These are phyloP conservation scores for Tetragnatha montana DNA, from an alignment of 2,888 invertebrate genomes.

Conservation along the genomic window DNA sequence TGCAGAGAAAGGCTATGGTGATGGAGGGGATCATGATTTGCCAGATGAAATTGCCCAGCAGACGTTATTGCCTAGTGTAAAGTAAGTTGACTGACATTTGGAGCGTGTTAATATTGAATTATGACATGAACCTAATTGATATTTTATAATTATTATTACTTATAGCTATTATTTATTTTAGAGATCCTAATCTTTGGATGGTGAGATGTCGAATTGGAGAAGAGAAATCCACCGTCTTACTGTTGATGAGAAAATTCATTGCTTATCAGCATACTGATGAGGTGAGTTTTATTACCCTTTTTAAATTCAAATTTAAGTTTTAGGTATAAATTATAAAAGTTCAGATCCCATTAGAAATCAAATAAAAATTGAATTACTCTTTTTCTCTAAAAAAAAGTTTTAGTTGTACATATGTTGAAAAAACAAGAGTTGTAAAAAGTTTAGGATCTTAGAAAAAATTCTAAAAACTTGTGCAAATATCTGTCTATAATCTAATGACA, in stretches of 20 bases:
- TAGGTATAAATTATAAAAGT: too few species aligned
- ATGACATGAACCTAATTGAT: not conserved
- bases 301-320: too few species aligned
- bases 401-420: too few species aligned
- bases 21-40: slow-evolving; percentile 94
- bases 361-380: too few species aligned
- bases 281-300: slow-evolving; percentile 73
- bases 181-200: slow-evolving; percentile 99
- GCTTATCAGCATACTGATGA: slow-evolving; percentile 89
- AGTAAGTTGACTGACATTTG: slow-evolving; percentile 79
- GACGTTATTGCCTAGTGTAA: slow-evolving; percentile 96
- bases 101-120: not conserved
- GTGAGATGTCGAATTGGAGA: slow-evolving; percentile 98
- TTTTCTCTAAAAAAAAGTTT: too few species aligned
- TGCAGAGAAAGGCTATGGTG: slow-evolving; percentile 85
- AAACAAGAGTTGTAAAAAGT: too few species aligned
- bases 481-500: too few species aligned
- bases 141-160: not conserved
- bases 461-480: too few species aligned
- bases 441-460: too few species aligned
- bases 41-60: slow-evolving; percentile 99
- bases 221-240: slow-evolving; percentile 93
- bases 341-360: too few species aligned
- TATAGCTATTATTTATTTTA: slow-evolving; percentile 74
- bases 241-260: slow-evolving; percentile 96